A percentile compares a stretch with the other conserved stretches of the same genome.
phyloP scores from a whole-genome alignment of 2,113 vertebrate genomes.

The Myrmophylax atrothorax region DNA sequence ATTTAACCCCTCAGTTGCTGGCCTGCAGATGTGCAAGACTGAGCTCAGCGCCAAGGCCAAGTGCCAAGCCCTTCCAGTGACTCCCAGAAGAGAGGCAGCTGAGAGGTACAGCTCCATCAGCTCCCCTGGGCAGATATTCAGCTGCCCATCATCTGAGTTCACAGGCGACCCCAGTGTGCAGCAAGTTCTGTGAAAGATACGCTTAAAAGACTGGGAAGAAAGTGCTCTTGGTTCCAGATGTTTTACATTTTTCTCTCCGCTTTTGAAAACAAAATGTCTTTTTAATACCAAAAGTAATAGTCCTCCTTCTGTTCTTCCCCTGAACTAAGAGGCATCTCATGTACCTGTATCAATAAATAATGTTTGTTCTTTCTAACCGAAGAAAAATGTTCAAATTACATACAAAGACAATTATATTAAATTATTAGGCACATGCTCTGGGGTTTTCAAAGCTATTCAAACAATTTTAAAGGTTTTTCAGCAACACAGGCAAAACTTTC shows the following conservation, averaged over 20 bases:
- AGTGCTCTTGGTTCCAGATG: conserved; percentile 30
- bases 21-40: not conserved
- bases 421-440: not conserved
- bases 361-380: not conserved
- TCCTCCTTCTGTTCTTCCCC: conserved; percentile 8
- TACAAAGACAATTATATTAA: conserved; percentile 28
- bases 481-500: conserved; percentile 35
- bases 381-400: not conserved
- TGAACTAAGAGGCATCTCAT: conserved; percentile 2
- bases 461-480: conserved; percentile 17
- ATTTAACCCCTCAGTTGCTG: not conserved
- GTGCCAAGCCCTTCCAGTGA: rapidly evolving
- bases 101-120: not conserved
- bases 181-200: not conserved
- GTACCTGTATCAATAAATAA: conserved; percentile 5
- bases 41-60: not conserved
- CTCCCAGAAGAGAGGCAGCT: not conserved
- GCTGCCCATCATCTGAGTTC: not conserved
- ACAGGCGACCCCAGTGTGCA: not conserved
- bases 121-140: not conserved
- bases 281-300: conserved; percentile 48
- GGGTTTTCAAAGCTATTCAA: not conserved
- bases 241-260: conserved; percentile 37
- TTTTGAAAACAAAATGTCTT: conserved; percentile 51
- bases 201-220: not conserved